Percentiles rank a stretch among this genome's conserved stretches.
Evolutionary conservation across 2,113 vertebrate species (phyloP).

Genomic region (Chloebia gouldiae): DNA sequence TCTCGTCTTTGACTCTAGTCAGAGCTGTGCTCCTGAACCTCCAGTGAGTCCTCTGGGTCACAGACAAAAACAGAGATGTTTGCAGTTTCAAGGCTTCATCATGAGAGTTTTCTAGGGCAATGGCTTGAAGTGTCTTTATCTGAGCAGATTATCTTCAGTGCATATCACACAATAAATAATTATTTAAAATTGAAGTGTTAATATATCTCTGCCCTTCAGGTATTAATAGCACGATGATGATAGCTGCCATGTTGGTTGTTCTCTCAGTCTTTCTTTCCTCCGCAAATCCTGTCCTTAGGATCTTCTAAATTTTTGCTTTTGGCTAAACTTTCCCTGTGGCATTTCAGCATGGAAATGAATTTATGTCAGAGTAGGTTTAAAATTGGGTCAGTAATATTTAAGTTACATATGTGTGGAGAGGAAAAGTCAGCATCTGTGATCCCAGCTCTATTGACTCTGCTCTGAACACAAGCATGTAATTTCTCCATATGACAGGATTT

Average conservation of each 20-base stretch:
- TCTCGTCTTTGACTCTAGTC: not conserved
- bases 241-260: not conserved
- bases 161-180: not conserved
- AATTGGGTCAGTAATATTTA: slow-evolving; percentile 29
- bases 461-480: not conserved
- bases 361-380: slow-evolving; percentile 24
- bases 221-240: not conserved
- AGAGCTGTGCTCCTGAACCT: not conserved
- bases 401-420: not conserved
- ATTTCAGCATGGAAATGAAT: slow-evolving; percentile 22
- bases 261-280: not conserved
- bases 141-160: not conserved
- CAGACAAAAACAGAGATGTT: not conserved
- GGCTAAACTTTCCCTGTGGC: not conserved
- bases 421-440: not conserved
- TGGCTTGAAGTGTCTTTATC: not conserved
- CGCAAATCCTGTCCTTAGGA: not conserved
- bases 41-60: not conserved
- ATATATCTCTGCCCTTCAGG: not conserved
- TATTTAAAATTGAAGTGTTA: not conserved
- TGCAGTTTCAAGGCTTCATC: not conserved
- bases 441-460: not conserved
- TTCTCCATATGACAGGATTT: not conserved
- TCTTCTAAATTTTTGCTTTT: not conserved
- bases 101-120: not conserved